Evolutionary conservation across 2,888 invertebrate genomes (phyloP).

Genomic region (Tiliacea aurago): DNA sequence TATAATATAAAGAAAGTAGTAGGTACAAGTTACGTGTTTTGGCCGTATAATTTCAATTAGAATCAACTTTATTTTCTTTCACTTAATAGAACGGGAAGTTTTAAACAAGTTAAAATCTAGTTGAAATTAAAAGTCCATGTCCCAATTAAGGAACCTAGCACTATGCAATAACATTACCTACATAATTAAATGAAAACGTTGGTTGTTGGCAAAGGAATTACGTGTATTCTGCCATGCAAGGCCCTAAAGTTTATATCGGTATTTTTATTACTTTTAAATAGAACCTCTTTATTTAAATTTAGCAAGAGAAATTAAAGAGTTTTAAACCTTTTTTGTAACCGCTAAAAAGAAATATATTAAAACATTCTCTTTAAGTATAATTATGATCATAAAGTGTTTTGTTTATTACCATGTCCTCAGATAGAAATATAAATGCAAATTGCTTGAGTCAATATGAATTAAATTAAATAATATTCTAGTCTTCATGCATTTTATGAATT

Average conservation of each 20-base stretch:
- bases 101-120: conserved; percentile 8
- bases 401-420: background rate
- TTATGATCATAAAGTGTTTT: conserved; percentile 1
- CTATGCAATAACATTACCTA: background rate
- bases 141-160: conserved; percentile 4
- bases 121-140: conserved; percentile 26
- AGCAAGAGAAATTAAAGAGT: background rate
- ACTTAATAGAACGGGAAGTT: background rate
- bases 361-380: background rate
- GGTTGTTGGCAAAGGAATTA: background rate
- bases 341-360: background rate
- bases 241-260: background rate
- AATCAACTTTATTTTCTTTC: conserved; percentile 5
- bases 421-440: conserved; percentile 15
- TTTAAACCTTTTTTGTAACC: background rate
- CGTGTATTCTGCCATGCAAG: background rate
- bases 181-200: background rate
- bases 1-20: background rate
- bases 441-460: background rate
- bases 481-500: background rate
- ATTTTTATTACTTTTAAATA: background rate
- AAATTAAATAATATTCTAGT: background rate
- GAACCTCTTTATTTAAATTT: background rate
- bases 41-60: background rate
- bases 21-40: background rate